Base-by-base conservation (phyloP, 1,140 invertebrate genomes). In the Lordiphosa collinella region DNA sequence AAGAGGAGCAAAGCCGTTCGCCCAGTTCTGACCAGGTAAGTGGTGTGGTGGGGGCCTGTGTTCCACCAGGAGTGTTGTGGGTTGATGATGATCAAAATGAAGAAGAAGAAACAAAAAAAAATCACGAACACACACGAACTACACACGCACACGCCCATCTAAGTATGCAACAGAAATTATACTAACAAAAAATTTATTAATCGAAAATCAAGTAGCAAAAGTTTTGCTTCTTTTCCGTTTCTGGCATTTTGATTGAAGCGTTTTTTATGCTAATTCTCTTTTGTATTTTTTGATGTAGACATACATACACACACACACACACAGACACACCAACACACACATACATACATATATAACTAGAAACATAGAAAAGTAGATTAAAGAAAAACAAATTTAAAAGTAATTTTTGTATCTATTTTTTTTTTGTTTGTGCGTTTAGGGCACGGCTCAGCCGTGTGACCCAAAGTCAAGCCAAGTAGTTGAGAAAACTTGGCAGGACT, bases 21-120 rank as follows among this genome's bases (percentile, higher is more conserved):
- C 96, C 96, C 37, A 96, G 94, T 86, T 94, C 94, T 89, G 96
- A 98, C 91, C 96, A 97, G 95, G 96, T 96, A 93, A 92, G 88
- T 89, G 78, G 25, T 25, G 22, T 1, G 6, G 22, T 25, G 25
- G 25, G 7, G 5, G 25, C 2, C 7, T 2, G 3, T 18, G 16
- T 18, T 18, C 0, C 2, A 0, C 2, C 0, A 4, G 3, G 16
- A 3, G 18, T 22, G 25, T 29, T 29, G 25, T 5, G 25, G 25
- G 25, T 22, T 22, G 18, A 22, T 22, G 4, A 22, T 16, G 18
- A 29, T 6, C 7, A 16, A 35, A 16, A 16, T 2, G 4, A 49
- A 49, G 34, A 48, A 11, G 2, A 34, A 48, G 5, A 48, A 44
- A 37, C 32, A 52, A n/a, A 55, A 37, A n/a, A 55, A 7, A 54